Percentiles rank a stretch among this genome's conserved stretches.
phyloP scores from a whole-genome alignment of 2,797 vertebrate species.

The Alca torda region DNA sequence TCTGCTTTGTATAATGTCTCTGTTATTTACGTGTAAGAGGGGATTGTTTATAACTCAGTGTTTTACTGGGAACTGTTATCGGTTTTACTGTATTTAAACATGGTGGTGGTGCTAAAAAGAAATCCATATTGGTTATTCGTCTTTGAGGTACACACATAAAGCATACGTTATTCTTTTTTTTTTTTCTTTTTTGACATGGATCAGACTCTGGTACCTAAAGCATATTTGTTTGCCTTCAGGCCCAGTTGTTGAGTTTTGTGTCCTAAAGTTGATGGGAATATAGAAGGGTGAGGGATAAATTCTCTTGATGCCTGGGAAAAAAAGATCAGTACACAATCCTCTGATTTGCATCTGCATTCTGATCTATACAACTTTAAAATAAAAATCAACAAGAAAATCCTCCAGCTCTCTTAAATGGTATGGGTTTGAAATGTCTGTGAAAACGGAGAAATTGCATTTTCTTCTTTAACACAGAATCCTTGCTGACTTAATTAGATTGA shows the following conservation, averaged over 20 bases:
- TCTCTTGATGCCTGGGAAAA: neutral
- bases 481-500: neutral
- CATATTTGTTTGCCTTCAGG: neutral
- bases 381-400: neutral
- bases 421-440: slow-evolving; percentile 8
- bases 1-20: slow-evolving; percentile 62
- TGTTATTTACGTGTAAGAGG: slow-evolving; percentile 9
- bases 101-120: neutral
- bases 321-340: neutral
- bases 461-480: neutral
- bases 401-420: neutral
- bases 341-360: neutral
- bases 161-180: neutral
- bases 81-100: neutral
- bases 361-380: neutral
- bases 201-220: neutral
- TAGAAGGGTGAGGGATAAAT: neutral
- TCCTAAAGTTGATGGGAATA: slow-evolving; percentile 20
- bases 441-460: neutral
- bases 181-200: neutral
- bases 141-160: neutral
- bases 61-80: neutral
- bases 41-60: neutral
- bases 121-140: neutral
- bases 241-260: neutral